Conservation (phyloP, 2,888 invertebrate genomes). For the Heliconius erato region DNA sequence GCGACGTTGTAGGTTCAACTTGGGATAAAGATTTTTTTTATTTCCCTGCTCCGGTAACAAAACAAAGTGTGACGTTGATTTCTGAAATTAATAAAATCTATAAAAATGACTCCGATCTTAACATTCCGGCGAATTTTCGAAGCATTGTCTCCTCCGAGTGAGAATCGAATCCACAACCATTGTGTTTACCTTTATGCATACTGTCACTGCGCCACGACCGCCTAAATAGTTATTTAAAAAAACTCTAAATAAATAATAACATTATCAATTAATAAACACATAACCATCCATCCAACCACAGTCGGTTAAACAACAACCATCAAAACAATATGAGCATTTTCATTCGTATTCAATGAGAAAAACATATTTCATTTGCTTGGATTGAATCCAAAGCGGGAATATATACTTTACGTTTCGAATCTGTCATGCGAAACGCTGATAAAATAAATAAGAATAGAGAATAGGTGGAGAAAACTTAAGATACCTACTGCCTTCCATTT, state of each 20-base stretch:
- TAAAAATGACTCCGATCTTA: too few relatives aligned
- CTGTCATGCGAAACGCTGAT: slow-evolving; percentile 68
- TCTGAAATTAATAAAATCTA: too few relatives aligned
- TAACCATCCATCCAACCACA: background rate
- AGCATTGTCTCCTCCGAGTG: too few relatives aligned
- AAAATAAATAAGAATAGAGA: slow-evolving; percentile 53
- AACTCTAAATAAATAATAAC: background rate
- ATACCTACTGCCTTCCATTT: slow-evolving; percentile 30
- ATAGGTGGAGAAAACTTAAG: slow-evolving; percentile 42
- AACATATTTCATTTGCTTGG: slow-evolving; percentile 70
- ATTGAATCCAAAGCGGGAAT: slow-evolving; percentile 63
- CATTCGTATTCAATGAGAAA: slow-evolving; percentile 64
- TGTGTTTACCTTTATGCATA: too few relatives aligned
- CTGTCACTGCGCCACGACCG: too few relatives aligned
- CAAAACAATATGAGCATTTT: slow-evolving; percentile 60
- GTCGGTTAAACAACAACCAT: slow-evolving; percentile 17
- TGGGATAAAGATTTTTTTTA: background rate
- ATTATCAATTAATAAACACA: background rate
- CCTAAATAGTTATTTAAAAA: background rate
- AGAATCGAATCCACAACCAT: too few relatives aligned
- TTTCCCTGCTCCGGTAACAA: background rate
- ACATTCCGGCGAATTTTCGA: too few relatives aligned
- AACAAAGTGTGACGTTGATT: background rate
- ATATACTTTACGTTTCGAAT: slow-evolving; percentile 59
- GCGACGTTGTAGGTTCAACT: too few relatives aligned